A percentile compares a stretch with the other conserved stretches of the same genome.
Evolutionary conservation across 2,888 invertebrate genomes (phyloP).

Genomic region (Tholera decimalis): DNA sequence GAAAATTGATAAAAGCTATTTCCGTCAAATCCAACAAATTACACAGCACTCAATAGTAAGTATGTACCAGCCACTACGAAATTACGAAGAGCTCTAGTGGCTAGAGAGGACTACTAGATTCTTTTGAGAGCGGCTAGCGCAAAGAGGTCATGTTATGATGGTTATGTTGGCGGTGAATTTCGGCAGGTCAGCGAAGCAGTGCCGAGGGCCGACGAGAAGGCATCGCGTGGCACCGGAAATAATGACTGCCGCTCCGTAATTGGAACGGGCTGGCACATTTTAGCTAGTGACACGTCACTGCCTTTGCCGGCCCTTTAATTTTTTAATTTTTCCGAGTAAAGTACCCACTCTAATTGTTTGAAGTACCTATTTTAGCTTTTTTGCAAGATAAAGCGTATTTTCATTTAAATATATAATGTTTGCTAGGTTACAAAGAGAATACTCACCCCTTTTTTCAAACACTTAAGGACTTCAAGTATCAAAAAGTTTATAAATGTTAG

Average conservation of each 20-base stretch:
- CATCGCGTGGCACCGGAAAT: conserved; percentile 86
- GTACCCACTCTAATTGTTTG: conserved; percentile 41
- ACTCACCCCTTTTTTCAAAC: conserved; percentile 35
- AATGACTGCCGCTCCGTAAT: conserved; percentile 89
- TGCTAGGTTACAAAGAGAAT: conserved; percentile 34
- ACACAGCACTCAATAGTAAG: conserved; percentile 74
- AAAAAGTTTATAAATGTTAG: conserved; percentile 38
- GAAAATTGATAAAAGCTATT: conserved; percentile 70
- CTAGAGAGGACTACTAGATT: conserved; percentile 17
- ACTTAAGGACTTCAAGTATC: conserved; percentile 39
- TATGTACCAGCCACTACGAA: conserved; percentile 66
- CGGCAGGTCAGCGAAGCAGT: conserved; percentile 82
- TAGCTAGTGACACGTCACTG: conserved; percentile 63
- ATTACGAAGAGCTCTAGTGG: conserved; percentile 54
- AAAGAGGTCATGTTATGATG: conserved; percentile 68
- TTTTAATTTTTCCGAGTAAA: conserved; percentile 38
- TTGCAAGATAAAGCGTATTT: conserved; percentile 8
- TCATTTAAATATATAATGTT: conserved; percentile 15
- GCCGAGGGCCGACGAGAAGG: conserved; percentile 77
- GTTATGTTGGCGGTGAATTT: conserved; percentile 78
- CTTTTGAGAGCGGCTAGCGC: conserved; percentile 36
- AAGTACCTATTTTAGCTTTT: conserved; percentile 30
- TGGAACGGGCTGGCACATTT: conserved; percentile 83
- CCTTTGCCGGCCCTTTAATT: conserved; percentile 39
- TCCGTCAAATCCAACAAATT: conserved; percentile 70